Base-by-base conservation (phyloP, 2,113 vertebrate species). In the human (Homo sapiens) region DNA sequence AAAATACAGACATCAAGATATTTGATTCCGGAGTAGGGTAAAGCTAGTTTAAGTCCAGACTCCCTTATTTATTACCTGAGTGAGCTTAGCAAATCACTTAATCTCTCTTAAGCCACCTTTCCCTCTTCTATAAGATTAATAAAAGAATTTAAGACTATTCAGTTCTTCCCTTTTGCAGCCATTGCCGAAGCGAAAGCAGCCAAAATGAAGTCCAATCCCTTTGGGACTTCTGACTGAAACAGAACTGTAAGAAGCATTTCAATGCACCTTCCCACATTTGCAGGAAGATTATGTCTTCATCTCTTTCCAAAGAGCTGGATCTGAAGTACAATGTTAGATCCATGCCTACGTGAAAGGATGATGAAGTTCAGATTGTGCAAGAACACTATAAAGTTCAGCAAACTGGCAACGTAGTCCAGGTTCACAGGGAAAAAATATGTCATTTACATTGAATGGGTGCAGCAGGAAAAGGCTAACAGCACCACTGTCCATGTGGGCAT, bases 31-130 rank as follows among this genome's bases (percentile, higher is more conserved):
- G 35, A 93, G 20, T 94, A 89, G 97, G 48, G 4, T 59, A 90
- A 86, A 88, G 35, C 40, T 87, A 27, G 20, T 87, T 84, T 82
- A 70, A 96, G 93, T 78, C 85, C 72, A 61, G n/a, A 89, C 16
- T 38, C 50, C 32, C 61, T 45, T 68, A 48, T 8, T 73, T 43
- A 79, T 32, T 35, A 61, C 38, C 23, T 59, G 13, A 59, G 25
- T 35, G 40, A 89, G 79, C 9, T 85, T 68, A 92, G 38, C 25
- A 75, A 94, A 78, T 82, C 50, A 57, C 8, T 82, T 88, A 59
- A 76, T 70, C 73, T 93, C 55, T 61, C 32, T n/a, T 66, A 68
- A 90, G 16, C 57, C 9, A 35, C 45, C 32, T 64, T 90, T 40
- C 43, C 25, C 27, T 30, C 5, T 85, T 73, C 40, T 92, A 14